These are phyloP conservation scores for Tipula helvola DNA, from an alignment of 2,888 invertebrate genomes.

Conservation along the genomic window DNA sequence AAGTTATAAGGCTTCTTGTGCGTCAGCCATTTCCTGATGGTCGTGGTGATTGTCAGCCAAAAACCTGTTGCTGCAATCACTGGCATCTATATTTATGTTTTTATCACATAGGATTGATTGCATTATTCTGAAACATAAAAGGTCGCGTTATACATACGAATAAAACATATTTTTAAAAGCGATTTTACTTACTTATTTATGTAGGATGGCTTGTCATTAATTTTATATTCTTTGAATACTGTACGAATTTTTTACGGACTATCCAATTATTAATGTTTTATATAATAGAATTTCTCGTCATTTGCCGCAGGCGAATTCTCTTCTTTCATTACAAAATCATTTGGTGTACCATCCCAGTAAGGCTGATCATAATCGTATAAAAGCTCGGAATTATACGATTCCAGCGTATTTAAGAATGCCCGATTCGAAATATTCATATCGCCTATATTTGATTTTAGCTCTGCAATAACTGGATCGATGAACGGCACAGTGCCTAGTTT, in stretches of 20 bases:
- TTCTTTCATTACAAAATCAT: constrained; percentile 17
- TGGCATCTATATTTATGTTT: background rate
- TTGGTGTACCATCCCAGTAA: constrained; percentile 25
- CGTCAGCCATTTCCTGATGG: constrained; percentile 31
- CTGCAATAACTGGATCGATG: constrained; percentile 47
- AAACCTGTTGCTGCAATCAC: background rate
- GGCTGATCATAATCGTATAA: constrained; percentile 19
- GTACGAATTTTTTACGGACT: constrained; percentile 22
- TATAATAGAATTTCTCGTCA: constrained; percentile 9
- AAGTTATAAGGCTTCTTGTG: constrained; percentile 16
- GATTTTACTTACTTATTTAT: constrained; percentile 19
- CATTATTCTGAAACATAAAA: background rate
- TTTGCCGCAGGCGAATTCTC: constrained; percentile 13
- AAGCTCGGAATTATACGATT: constrained; percentile 37
- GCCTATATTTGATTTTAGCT: constrained; percentile 44
- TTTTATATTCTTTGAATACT: constrained; percentile 28
- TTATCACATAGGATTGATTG: background rate
- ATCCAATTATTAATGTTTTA: constrained; percentile 16
- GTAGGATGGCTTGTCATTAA: constrained; percentile 28
- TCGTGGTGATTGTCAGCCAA: background rate
- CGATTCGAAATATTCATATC: constrained; percentile 49
- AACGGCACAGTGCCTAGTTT: constrained; percentile 33
- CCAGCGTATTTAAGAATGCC: constrained; percentile 45
- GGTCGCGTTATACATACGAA: background rate
- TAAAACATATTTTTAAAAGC: background rate